Evolutionary conservation across 2,888 invertebrate species (phyloP), one percentile per base, ranked within the genome.

Genomic region (Drosophila peninsularis): DNA sequence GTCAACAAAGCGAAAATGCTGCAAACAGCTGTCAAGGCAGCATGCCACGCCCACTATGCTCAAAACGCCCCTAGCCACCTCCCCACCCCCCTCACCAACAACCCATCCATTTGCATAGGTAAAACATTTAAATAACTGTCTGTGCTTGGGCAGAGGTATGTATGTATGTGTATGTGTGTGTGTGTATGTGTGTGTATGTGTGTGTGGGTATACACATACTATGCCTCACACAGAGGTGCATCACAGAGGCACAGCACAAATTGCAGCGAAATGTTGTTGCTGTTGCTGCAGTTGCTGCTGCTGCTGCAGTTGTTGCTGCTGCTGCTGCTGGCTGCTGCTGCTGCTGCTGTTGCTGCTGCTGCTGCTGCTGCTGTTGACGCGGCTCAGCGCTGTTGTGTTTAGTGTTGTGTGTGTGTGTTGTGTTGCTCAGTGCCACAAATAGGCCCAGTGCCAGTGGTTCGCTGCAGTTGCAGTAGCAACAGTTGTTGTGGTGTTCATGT

Each of bases 171-270:
- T 37, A 56, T 30, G 36, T 17, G 54, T 14, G 62, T 32, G 42
- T 17, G 50, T 37, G 42, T 17, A 47, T 37, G 55, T 47, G 62
- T 19, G 64, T 17, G 62, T 47, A 65, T 32, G 62, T 11, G 60
- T 37, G 81, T 42, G 63, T n/a, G 66, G 53, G 65, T 58, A 55
- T 71, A 89, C 91, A 92, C 92, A 91, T 92, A 92, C 92, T 92
- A 91, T 92, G 91, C 87, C 90, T 90, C 83, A 88, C 82, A 92
- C 89, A 90, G 79, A 92, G 91, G 87, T 91, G 92, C 92, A 92
- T 73, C 90, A 92, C 72, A 72, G 78, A 44, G 68, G 71, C 90
- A 92, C 91, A 92, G 91, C 91, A 92, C 80, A 89, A 82, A 70
- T 72, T 68, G 75, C 71, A 68, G 77, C 64, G 65, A 64, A 87